Base-by-base conservation (phyloP, 1,140 invertebrate species). In the Batillaria attramentaria region DNA sequence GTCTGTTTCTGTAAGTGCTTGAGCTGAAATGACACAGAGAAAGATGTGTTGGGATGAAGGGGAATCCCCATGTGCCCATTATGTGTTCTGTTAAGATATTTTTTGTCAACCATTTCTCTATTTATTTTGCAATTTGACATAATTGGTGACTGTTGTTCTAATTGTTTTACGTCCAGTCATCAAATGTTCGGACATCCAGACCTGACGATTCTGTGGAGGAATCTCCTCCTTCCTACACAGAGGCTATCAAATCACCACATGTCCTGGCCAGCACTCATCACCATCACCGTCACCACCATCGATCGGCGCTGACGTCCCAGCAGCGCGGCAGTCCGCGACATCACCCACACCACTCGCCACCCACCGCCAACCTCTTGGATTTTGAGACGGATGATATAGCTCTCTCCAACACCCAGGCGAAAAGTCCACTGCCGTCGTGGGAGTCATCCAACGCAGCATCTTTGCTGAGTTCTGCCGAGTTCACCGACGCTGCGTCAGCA, bases 221-320 rank as follows among this genome's bases (percentile, higher is more conserved):
- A 74, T 89, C 87, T 2, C 88, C 88, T 4, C 88, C 88, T 10
- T 87, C 88, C 13, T 89, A 89, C 74, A 86, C 88, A 10, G 88
- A 89, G 79, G 88, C 88, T 31, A 85, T 89, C 46, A 82, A 84
- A 65, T 83, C 83, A 20, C 80, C 83, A 46, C 78, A 80, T 46
- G 37, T 77, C 37, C 60, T 72, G 74, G 54, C 68, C 18, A 75
- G 66, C 18, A 33, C 68, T 39, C 57, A 46, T n/a, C 46, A 73
- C 46, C 70, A 75, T 66, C 60, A 31, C 20, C 20, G 46, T n/a
- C 62, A 77, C 41, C 77, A 83, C 77, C 69, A 84, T 77, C 13
- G 79, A 75, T 54, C 42, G 16, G 57, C 60, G 2, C 39, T 31
- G n/a, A 43, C 6, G 3, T 41, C 31, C 3, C 43, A 50, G 50